Evolutionary conservation across 2,113 vertebrate species (phyloP), one percentile per base, ranked within the genome.

Genomic region (Brienomyrus longianalis): DNA sequence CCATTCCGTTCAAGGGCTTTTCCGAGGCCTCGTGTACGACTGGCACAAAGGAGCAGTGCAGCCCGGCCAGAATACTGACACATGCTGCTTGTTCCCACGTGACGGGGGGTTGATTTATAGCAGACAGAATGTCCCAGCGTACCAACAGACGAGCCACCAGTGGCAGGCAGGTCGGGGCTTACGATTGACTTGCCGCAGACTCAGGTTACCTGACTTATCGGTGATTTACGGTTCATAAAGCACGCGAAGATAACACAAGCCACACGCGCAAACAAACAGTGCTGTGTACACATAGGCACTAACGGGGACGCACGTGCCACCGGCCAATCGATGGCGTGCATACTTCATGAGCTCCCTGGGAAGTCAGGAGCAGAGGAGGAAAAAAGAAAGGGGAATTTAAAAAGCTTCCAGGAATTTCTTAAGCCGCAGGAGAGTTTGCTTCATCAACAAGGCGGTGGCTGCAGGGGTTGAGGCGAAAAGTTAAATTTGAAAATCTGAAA

Each of bases 211-310:
- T 88, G 90, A 90, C 83, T 88, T 87, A 90, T 86, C 88, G 88
- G 89, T 50, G 89, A 91, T 91, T 93, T 90, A 92, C 89, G 88
- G 91, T 91, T 90, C 88, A 89, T 92, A 91, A 90, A 91, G 90
- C 88, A 85, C 87, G 90, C 88, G 51, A 90, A 87, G 87, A 89
- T 47, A 59, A 59, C 50, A 15, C 70, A 54, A 83, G 4, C 17
- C 90, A 66, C 89, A 59, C 51, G 8, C 5, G 35, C 48, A 54
- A 31, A 87, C 48, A 54, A 86, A 54, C 27, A 35, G 11, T 54
- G 27, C 13, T 43, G 47, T 21, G 31, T 54, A 27, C n/a, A 35
- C 85, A 19, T 39, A 2, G 1, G 17, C 51, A 5, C 52, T 39
- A n/a, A 45, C 51, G 45, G 56, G 21, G 19, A 66, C 13, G 8